These are phyloP conservation scores for Sitodiplosis mosellana DNA, from an alignment of 1,140 invertebrate species.

Conservation along the genomic window DNA sequence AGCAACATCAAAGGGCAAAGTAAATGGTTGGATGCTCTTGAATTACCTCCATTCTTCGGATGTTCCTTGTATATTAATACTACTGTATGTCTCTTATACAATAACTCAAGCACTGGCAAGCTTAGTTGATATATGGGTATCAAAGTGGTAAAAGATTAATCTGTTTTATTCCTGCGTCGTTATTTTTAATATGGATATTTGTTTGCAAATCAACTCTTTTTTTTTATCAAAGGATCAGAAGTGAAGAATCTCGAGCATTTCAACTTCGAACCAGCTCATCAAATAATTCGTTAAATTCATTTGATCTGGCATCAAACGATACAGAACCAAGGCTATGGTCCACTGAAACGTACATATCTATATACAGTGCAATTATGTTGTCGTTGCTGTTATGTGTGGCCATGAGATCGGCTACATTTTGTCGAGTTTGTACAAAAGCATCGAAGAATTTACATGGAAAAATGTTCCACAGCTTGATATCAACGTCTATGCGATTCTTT, in stretches of 20 bases:
- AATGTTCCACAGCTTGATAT: slow-evolving; percentile 4
- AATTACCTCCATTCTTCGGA: slow-evolving; percentile 15
- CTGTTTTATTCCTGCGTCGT: too few species aligned
- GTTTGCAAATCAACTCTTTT: too few species aligned
- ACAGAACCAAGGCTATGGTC: not conserved
- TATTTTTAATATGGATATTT: too few species aligned
- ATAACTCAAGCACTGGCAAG: slow-evolving; percentile 27
- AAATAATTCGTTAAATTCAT: not conserved
- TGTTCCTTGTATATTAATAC: slow-evolving; percentile 17
- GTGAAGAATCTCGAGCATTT: not conserved
- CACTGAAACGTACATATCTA: slow-evolving; percentile 1
- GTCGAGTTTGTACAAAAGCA: not conserved
- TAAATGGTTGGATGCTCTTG: slow-evolving; percentile 7
- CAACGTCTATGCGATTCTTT: slow-evolving; percentile 55
- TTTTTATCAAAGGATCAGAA: not conserved
- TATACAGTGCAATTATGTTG: slow-evolving; percentile 3
- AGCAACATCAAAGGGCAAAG: slow-evolving; percentile 5
- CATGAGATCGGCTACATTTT: slow-evolving; percentile 3
- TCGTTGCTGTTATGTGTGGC: not conserved
- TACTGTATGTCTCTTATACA: slow-evolving; percentile 23
- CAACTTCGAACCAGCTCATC: not conserved
- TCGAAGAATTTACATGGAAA: slow-evolving; percentile 3
- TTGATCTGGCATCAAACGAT: not conserved
- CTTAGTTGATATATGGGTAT: slow-evolving; percentile 39
- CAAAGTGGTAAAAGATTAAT: slow-evolving; percentile 35